Evolutionary conservation across 2,888 invertebrate species (phyloP), one percentile per base, ranked within the genome.

Genomic region (Meloe dianella): DNA sequence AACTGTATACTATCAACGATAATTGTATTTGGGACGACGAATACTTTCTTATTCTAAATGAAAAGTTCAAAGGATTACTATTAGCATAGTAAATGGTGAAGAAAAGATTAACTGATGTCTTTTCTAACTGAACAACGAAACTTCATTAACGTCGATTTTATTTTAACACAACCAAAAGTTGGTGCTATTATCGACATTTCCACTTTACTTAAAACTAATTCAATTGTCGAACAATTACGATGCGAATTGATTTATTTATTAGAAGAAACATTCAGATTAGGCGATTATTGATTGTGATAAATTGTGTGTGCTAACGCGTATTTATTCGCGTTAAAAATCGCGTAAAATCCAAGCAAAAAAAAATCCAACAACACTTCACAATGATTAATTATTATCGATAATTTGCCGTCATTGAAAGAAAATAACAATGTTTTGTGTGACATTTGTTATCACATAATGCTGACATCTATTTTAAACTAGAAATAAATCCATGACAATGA

Each of bases 361-460:
- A 62, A 54, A 62, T 47, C 60, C 71, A 27, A 4, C 27, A 27
- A 27, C n/a, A n/a, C n/a, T n/a, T 27, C 27, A 27, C 2, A 27
- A 27, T 73, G 72, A 74, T 71, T 74, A 73, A 69, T 74, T 74
- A 27, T n/a, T n/a, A 73, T 72, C 66, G 71, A 69, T 68, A 68
- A 69, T 67, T 71, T 66, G 61, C 17, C 17, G 35, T n/a, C n/a
- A 3, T 57, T 57, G 24, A 6, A 63, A 63, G 22, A 20, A 27
- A 56, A 1, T 32, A 32, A 32, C 20, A 27, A 3, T 22, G 20
- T 17, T n/a, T n/a, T 27, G 27, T 32, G 30, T 32, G 14, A 54
- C 20, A 27, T 35, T 7, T 35, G 10, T 32, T 32, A 32, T 32
- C 7, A 32, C 32, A 32, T 3, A 32, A 32, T 10, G 10, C 7